Evolutionary conservation across 2,797 vertebrate species (phyloP).

Genomic region (Acanthurus tractus): DNA sequence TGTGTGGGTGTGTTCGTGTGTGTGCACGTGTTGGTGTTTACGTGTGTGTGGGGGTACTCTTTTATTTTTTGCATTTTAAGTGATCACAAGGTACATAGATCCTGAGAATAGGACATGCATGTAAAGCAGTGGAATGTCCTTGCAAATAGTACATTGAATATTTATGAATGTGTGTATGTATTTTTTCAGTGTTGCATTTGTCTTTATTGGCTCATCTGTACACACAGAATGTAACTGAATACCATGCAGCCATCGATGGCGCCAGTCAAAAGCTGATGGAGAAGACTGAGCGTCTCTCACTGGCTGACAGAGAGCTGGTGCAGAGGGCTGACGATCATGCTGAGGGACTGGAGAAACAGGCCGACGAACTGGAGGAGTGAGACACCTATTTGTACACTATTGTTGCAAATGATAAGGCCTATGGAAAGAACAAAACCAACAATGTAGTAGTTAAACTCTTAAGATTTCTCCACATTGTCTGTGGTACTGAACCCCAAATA

Average conservation of each 20-base stretch:
- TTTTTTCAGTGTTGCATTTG: background rate
- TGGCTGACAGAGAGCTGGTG: constrained; percentile 88
- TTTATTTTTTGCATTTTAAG: background rate
- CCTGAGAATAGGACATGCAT: background rate
- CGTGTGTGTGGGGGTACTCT: background rate
- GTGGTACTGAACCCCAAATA: background rate
- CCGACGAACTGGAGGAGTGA: constrained; percentile 90
- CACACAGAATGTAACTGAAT: constrained; percentile 88
- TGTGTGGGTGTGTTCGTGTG: constrained; percentile 2
- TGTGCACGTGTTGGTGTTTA: background rate
- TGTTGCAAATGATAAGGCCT: background rate
- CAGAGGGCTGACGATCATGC: constrained; percentile 88
- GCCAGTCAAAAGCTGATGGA: constrained; percentile 87
- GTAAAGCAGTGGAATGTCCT: background rate
- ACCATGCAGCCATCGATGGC: constrained; percentile 95
- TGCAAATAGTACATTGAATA: background rate
- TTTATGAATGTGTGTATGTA: background rate
- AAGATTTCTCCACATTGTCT: background rate
- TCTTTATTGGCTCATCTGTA: fast-evolving
- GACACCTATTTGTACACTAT: background rate
- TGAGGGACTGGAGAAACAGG: constrained; percentile 86
- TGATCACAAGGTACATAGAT: background rate
- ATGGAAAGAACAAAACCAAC: background rate
- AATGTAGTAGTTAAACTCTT: background rate
- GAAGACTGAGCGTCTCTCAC: constrained; percentile 88